Evolutionary conservation across 2,113 vertebrate genomes (phyloP).

Genomic region (Gymnocephalus cernua): DNA sequence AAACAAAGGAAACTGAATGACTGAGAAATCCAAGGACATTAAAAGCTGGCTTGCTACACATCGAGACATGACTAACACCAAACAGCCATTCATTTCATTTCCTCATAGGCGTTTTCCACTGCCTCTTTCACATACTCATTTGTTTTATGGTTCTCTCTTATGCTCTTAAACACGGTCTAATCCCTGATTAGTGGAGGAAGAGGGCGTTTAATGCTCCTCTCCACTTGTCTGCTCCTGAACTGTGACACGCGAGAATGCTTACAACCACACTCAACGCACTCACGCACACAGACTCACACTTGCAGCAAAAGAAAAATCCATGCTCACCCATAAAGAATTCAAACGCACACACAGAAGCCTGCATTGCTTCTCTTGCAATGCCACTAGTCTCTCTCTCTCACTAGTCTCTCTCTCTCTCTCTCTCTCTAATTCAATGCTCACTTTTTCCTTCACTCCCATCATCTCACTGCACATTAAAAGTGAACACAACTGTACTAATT

Average conservation of each 20-base stretch:
- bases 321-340: constrained; percentile 8
- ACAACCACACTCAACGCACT: constrained; percentile 12
- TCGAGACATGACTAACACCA: constrained; percentile 45
- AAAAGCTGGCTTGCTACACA: constrained; percentile 25
- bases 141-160: constrained; percentile 69
- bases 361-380: background rate
- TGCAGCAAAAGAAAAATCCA: constrained; percentile 19
- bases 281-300: constrained; percentile 21
- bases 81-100: constrained; percentile 47
- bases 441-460: too few species aligned
- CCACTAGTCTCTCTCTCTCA: background rate
- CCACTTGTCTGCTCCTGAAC: constrained; percentile 70
- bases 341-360: background rate
- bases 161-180: constrained; percentile 78
- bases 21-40: constrained; percentile 36
- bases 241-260: constrained; percentile 67
- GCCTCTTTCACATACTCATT: constrained; percentile 62
- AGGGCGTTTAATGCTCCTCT: constrained; percentile 72
- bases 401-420: background rate
- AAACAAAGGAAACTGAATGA: constrained; percentile 28
- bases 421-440: too few species aligned
- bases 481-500: constrained; percentile 1
- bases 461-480: constrained; percentile 8
- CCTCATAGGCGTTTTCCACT: constrained; percentile 49
- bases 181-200: constrained; percentile 76